Evolutionary conservation across 2,888 invertebrate species (phyloP).

Genomic region (Drepanosiphum platanoidis): DNA sequence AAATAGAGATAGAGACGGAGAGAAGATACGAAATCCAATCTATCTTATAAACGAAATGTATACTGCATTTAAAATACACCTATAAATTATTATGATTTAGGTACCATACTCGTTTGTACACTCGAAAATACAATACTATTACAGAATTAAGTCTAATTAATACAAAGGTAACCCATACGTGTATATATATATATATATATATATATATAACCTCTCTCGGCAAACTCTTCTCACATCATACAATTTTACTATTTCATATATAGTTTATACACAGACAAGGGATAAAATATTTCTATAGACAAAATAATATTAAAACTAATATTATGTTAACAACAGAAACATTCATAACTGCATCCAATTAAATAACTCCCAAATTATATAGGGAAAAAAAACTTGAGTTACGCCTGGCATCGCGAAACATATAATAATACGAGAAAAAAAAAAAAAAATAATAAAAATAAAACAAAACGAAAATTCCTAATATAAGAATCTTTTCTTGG

Average conservation of each 20-base stretch:
- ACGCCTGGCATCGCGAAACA: slow-evolving; percentile 18
- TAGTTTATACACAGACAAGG: slow-evolving; percentile 25
- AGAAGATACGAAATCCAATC: slow-evolving; percentile 26
- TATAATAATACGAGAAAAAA: slow-evolving; percentile 15
- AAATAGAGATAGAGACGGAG: background rate
- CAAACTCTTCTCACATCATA: slow-evolving; percentile 8
- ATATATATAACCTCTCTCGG: slow-evolving; percentile 19
- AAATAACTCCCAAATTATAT: slow-evolving; percentile 50
- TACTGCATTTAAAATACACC: slow-evolving; percentile 19
- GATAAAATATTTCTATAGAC: background rate
- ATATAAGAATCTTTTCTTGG: slow-evolving; percentile 35
- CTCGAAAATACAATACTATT: slow-evolving; percentile 19
- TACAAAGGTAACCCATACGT: slow-evolving; percentile 42
- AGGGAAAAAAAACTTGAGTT: slow-evolving; percentile 37
- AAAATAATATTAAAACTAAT: slow-evolving; percentile 3
- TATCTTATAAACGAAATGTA: slow-evolving; percentile 29
- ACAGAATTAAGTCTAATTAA: slow-evolving; percentile 30
- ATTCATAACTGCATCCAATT: slow-evolving; percentile 6
- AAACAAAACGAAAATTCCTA: slow-evolving; percentile 39
- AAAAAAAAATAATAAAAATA: slow-evolving; percentile 4
- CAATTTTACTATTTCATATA: slow-evolving; percentile 16
- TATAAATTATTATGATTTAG: slow-evolving; percentile 14
- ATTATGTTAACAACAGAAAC: slow-evolving; percentile 42
- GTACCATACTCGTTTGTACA: slow-evolving; percentile 36
- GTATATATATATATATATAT: background rate